Base-by-base conservation (phyloP, 1,140 invertebrate genomes). In the Plodia interpunctella region DNA sequence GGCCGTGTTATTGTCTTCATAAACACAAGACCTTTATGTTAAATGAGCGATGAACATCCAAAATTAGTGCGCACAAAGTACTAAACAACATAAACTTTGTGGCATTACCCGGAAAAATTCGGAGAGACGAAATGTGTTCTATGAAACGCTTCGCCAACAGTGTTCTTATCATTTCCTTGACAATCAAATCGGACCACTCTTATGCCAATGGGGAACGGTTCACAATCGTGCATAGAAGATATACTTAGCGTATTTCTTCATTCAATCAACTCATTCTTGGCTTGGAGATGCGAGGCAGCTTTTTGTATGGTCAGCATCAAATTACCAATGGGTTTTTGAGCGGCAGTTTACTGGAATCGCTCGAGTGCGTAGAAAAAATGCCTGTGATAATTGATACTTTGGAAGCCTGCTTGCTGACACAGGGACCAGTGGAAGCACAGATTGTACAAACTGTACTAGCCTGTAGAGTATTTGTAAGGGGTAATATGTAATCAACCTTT, bases 81-180 rank as follows among this genome's bases (percentile, higher is more conserved):
- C n/a, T 44, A 44, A 44, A 44, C 38, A 44, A 44, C 38, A 15
- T 44, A 13, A 44, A 44, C 38, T 44, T 44, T 44, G 38, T 44
- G 38, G 13, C 38, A 10, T 30, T 59, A 58, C 50, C 18, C 25
- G 32, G 57, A 59, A 59, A 59, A 59, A 53, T 59, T 59, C 57
- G 28, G 57, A 30, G 49, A n/a, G 50, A 35, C 57, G 44, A 52
- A 59, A 59, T 59, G 57, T 25, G 50, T 59, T 59, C 57, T 52
- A 59, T 59, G 57, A 59, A 59, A 59, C 50, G 50, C 25, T 52
- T 28, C 11, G 49, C 25, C 50, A 32, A 50, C 20, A 53, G 19
- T 25, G 20, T 25, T 53, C 51, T 53, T 53, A 53, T 53, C 21
- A 53, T 25, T 53, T 17, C 10, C 19, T 17, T 25, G 20, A 53